phyloP scores from a whole-genome alignment of 2,113 vertebrate genomes.

The Odocoileus hemionus region DNA sequence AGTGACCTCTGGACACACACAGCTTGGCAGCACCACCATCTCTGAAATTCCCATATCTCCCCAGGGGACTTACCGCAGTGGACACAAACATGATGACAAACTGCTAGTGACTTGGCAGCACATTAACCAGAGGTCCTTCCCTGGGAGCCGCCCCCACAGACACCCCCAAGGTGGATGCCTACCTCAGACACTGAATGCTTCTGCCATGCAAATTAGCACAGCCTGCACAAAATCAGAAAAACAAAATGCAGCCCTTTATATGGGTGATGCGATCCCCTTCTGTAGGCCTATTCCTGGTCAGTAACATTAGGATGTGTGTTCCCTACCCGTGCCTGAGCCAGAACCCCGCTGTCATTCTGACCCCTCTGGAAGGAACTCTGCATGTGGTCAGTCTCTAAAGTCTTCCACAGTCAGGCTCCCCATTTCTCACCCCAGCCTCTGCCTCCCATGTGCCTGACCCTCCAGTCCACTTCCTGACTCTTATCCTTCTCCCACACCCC shows the following conservation, averaged over 20 bases:
- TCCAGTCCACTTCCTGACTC: neutral
- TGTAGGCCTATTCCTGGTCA: neutral
- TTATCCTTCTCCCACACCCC: neutral
- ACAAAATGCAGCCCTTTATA: neutral
- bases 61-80: slow-evolving; percentile 6
- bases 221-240: neutral
- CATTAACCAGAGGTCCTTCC: slow-evolving; percentile 23
- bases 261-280: neutral
- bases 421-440: neutral
- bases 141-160: neutral
- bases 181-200: neutral
- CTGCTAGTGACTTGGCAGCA: slow-evolving; percentile 21
- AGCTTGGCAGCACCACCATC: neutral
- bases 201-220: neutral
- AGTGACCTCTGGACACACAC: slow-evolving; percentile 45
- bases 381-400: neutral
- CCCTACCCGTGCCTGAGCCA: neutral
- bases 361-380: neutral
- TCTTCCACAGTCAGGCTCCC: neutral
- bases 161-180: neutral
- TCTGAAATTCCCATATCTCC: slow-evolving; percentile 22
- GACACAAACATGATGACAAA: slow-evolving; percentile 49
- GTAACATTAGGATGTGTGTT: neutral
- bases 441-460: neutral
- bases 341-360: neutral